Evolutionary conservation across 2,113 vertebrate species (phyloP).

Genomic region (Hydropotes inermis): DNA sequence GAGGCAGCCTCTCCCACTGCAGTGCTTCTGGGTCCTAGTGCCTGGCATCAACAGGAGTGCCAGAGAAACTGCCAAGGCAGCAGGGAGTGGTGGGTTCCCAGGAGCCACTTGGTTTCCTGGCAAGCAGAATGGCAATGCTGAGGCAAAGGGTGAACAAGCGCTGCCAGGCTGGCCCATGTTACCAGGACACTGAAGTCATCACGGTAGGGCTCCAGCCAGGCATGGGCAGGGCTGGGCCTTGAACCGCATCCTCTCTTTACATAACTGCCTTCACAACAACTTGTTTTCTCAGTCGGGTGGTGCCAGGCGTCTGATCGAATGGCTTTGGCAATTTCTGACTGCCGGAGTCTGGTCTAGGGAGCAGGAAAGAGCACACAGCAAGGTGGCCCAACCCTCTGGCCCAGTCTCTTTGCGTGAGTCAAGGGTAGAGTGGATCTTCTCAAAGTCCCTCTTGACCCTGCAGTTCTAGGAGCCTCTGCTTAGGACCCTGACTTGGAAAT

Average conservation of each 20-base stretch:
- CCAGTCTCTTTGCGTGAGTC: not conserved
- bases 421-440: not conserved
- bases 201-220: not conserved
- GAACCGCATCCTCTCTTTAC: not conserved
- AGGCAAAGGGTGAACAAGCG: not conserved
- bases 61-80: not conserved
- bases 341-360: not conserved
- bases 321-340: not conserved
- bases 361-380: not conserved
- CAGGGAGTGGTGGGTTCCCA: not conserved
- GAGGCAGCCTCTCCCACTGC: not conserved
- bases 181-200: not conserved
- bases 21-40: not conserved
- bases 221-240: not conserved
- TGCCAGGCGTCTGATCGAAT: not conserved
- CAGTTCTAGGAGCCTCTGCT: no score
- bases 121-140: not conserved
- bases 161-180: not conserved
- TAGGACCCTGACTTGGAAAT: not conserved
- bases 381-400: not conserved
- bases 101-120: not conserved
- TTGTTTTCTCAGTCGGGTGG: not conserved
- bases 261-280: not conserved
- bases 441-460: not conserved
- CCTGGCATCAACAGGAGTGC: not conserved